Evolutionary conservation across 2,888 invertebrate species (phyloP), one percentile per base, ranked within the genome.

Genomic region (Ptychoptera contaminata): DNA sequence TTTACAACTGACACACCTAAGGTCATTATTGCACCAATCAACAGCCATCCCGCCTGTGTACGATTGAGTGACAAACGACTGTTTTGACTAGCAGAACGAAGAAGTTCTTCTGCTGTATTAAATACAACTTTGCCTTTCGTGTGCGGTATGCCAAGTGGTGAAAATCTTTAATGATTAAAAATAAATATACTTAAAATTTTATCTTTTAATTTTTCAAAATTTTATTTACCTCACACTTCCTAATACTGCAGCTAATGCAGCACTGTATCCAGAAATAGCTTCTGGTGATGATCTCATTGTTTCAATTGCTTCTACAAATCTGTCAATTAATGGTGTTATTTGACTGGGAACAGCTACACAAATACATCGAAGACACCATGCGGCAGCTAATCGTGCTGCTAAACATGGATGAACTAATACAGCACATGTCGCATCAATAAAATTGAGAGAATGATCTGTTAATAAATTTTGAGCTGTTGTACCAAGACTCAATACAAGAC

Each of bases 101-200:
- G 67, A 53, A 98, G 67, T 60, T 98, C 97, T 68, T 98, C 97
- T 1, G 96, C 98, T 7, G 92, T 87, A 60, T 90, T 91, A 65
- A 98, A 97, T 34, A 97, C 90, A 48, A 94, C 83, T 70, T 97
- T 96, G 50, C 96, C 94, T 56, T 94, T 90, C 29, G 88, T 91
- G 63, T 96, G 93, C 0, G 98, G 97, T 36, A 96, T 86, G 14
- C 97, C 94, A 11, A 94, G 70, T 0, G 91, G 88, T 2, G 92
- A 94, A 42, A 85, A 73, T 39, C 84, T 34, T 4, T 7, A 23
- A 5, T 23, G 7, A 23, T 23, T 23, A 5, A 32, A 9, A 32
- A 32, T 3, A 32, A n/a, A n/a, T 32, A 2, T 7, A 32, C n/a
- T n/a, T n/a, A 32, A 4, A 32, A 11, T 32, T 7, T 32, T 32